Conservation (phyloP, 2,113 vertebrate species). For the Trichechus manatus region DNA sequence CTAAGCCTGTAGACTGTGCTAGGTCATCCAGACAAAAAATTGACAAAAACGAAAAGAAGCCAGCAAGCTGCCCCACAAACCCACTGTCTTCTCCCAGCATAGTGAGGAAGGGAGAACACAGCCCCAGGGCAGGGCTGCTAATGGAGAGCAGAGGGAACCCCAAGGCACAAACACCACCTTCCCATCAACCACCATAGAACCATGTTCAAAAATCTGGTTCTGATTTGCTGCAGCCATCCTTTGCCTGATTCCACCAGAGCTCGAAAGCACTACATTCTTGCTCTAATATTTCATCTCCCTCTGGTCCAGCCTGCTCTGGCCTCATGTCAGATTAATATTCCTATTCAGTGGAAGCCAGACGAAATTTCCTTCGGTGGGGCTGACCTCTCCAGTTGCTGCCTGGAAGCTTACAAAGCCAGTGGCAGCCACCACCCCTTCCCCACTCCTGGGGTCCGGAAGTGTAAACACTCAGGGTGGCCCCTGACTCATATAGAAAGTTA, state of each 20-base stretch:
- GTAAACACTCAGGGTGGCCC: slow-evolving; percentile 65
- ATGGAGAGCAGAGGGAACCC: background rate
- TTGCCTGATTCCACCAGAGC: slow-evolving; percentile 43
- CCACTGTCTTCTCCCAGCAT: background rate
- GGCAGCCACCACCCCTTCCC: slow-evolving; percentile 53
- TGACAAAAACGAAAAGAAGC: background rate
- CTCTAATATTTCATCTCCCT: slow-evolving; percentile 79
- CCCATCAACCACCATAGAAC: background rate
- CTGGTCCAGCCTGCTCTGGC: slow-evolving; percentile 71
- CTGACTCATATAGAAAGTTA: slow-evolving; percentile 65
- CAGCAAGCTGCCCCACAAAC: background rate
- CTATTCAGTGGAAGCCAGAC: slow-evolving; percentile 24
- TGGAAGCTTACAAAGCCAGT: slow-evolving; percentile 61
- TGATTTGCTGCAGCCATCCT: slow-evolving; percentile 33
- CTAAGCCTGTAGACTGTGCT: background rate
- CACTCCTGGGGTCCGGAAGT: slow-evolving; percentile 50
- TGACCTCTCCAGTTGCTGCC: slow-evolving; percentile 67
- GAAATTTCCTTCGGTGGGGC: slow-evolving; percentile 53
- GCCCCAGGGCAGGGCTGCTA: background rate
- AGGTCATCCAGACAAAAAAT: background rate
- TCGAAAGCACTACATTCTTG: slow-evolving; percentile 70
- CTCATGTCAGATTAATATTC: slow-evolving; percentile 77
- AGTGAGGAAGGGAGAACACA: background rate
- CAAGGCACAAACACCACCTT: background rate
- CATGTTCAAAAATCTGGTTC: slow-evolving; percentile 73